A percentile compares a stretch with the other conserved stretches of the same genome.
Evolutionary conservation across 2,113 vertebrate species (phyloP).

Genomic region (Rhea pennata): DNA sequence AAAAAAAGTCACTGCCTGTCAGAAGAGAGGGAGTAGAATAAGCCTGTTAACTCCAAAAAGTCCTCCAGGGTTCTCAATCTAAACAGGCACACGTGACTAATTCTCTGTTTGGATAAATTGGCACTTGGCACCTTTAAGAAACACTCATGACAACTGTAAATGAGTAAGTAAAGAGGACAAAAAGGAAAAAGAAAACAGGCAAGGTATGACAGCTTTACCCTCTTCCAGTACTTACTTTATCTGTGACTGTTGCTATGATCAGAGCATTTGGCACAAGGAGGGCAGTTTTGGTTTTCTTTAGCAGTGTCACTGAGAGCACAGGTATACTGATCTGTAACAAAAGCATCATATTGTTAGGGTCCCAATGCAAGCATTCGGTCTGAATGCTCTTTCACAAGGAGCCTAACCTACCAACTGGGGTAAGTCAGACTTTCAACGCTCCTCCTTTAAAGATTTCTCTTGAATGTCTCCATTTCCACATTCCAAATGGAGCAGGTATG

Average conservation of each 20-base stretch:
- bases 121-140: neutral
- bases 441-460: neutral
- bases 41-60: neutral
- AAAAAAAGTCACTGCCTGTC: neutral
- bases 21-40: neutral
- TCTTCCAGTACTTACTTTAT: constrained; percentile 80
- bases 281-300: constrained; percentile 97
- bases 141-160: neutral
- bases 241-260: constrained; percentile 85
- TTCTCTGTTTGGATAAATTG: neutral
- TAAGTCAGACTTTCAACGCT: neutral
- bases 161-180: neutral
- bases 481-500: neutral
- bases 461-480: neutral
- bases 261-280: constrained; percentile 94
- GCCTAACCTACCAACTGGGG: neutral
- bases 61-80: neutral
- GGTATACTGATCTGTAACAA: constrained; percentile 91
- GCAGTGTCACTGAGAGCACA: constrained; percentile 84
- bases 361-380: fast-evolving
- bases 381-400: fast-evolving
- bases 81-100: neutral
- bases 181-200: neutral
- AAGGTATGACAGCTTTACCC: neutral
- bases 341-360: neutral